These are phyloP conservation scores for Etheostoma nigrum DNA, from an alignment of 2,797 vertebrate genomes.

Conservation along the genomic window DNA sequence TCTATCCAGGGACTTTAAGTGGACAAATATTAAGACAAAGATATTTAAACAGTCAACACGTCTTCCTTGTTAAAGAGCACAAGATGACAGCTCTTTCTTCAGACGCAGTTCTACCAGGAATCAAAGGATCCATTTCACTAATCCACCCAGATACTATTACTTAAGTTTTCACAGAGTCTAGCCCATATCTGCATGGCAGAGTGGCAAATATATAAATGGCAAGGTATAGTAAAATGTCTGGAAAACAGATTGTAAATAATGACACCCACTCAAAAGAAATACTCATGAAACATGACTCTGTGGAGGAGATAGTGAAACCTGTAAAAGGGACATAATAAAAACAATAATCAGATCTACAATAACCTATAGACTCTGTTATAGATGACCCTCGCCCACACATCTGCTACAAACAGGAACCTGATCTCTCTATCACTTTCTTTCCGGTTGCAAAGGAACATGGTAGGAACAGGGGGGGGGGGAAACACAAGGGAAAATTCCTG, in stretches of 20 bases:
- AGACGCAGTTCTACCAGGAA: constrained; percentile 44
- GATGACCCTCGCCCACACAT: constrained; percentile 49
- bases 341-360: constrained; percentile 59
- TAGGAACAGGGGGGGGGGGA: constrained; percentile 5
- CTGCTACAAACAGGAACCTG: constrained; percentile 61
- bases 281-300: constrained; percentile 58
- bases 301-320: constrained; percentile 43
- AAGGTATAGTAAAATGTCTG: constrained; percentile 74
- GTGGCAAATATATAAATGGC: constrained; percentile 52
- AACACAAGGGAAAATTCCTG: constrained; percentile 55
- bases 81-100: constrained; percentile 60
- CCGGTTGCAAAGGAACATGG: constrained; percentile 48
- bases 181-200: constrained; percentile 40
- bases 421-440: constrained; percentile 53
- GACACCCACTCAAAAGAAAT: constrained; percentile 55
- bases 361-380: constrained; percentile 42
- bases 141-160: constrained; percentile 70
- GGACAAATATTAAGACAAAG: constrained; percentile 68
- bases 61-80: constrained; percentile 74
- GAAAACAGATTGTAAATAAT: constrained; percentile 70
- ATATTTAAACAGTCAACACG: constrained; percentile 73
- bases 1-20: constrained; percentile 63
- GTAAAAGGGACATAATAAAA: constrained; percentile 55
- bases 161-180: constrained; percentile 51
- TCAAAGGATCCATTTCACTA: constrained; percentile 66